Conservation (phyloP, 1,140 invertebrate species). For the Dendroctonus ponderosae region DNA sequence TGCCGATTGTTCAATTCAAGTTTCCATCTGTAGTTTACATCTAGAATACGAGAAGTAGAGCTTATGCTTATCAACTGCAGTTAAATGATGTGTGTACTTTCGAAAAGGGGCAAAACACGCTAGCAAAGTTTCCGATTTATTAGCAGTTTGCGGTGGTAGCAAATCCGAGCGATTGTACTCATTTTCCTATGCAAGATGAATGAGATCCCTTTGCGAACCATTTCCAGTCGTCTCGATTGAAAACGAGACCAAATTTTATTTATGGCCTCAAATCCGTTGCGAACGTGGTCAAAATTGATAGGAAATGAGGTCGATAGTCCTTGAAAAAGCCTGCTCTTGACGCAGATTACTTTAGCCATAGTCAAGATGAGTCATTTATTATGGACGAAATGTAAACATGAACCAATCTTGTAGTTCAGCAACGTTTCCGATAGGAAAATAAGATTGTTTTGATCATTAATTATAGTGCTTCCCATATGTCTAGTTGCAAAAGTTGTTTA, state of each 20-base stretch:
- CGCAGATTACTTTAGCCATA: conserved; percentile 10
- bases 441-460: conserved; percentile 1
- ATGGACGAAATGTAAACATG: conserved; percentile 20
- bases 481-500: too few relatives aligned
- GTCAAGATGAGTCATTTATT: conserved; percentile 10
- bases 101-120: not conserved
- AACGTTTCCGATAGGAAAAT: not conserved
- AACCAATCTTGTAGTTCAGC: not conserved
- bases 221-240: conserved; percentile 28
- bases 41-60: too few relatives aligned
- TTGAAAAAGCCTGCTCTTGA: conserved; percentile 13
- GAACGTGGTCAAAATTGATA: conserved; percentile 28
- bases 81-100: conserved; percentile 18
- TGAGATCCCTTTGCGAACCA: conserved; percentile 18
- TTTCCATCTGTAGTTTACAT: too few relatives aligned
- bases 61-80: not conserved
- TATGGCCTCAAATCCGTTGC: conserved; percentile 22
- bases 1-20: too few relatives aligned
- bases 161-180: conserved; percentile 26
- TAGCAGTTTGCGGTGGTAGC: conserved; percentile 18
- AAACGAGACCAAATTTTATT: conserved; percentile 29
- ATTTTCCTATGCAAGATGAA: conserved; percentile 25
- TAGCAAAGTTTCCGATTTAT: conserved; percentile 19
- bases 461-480: not conserved
- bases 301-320: conserved; percentile 26